Base-by-base conservation (phyloP, 1,140 invertebrate species). In the Sarcophaga peregrina region DNA sequence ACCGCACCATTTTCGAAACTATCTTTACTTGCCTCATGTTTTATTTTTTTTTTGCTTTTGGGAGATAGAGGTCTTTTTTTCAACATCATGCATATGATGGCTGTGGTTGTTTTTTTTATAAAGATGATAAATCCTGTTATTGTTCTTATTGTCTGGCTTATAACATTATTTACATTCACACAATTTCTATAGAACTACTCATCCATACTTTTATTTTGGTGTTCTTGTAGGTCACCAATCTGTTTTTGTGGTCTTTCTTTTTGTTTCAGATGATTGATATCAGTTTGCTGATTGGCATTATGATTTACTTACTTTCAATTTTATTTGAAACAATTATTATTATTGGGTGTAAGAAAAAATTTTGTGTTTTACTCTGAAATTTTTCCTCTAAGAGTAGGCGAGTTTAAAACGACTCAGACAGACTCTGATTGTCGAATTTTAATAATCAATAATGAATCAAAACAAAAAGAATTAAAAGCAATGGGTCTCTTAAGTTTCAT, bases 1-100 rank as follows among this genome's bases (percentile, higher is more conserved):
- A 78, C 75, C 75, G 50, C 9, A 78, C 75, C 75, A 78, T 78
- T 50, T 78, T 78, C 17, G 62, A 8, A 37, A 25, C 5, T 15
- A n/a, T 58, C 25, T 37, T 37, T 37, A 37, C 25, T 37, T 37
- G 1, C 25, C 25, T 37, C 4, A 37, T 37, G 25, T 37, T 37
- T 37, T 37, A 37, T 37, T 37, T 2, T 4, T 37, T 37, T 37
- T n/a, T n/a, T n/a, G n/a, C n/a, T n/a, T n/a, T 37, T 37, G 25
- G 25, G 1, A 37, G 25, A 37, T 37, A 4, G 1, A 37, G 25
- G 25, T 37, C 25, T 37, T 37, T 37, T 37, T 37, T 37, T 37
- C n/a, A 37, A 37, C 25, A 37, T 37, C 25, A 37, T 37, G 4
- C n/a, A n/a, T n/a, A n/a, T n/a, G n/a, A n/a, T n/a, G n/a, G n/a